Conservation (phyloP, 1,140 invertebrate genomes). For the Lepidurus arcticus region DNA sequence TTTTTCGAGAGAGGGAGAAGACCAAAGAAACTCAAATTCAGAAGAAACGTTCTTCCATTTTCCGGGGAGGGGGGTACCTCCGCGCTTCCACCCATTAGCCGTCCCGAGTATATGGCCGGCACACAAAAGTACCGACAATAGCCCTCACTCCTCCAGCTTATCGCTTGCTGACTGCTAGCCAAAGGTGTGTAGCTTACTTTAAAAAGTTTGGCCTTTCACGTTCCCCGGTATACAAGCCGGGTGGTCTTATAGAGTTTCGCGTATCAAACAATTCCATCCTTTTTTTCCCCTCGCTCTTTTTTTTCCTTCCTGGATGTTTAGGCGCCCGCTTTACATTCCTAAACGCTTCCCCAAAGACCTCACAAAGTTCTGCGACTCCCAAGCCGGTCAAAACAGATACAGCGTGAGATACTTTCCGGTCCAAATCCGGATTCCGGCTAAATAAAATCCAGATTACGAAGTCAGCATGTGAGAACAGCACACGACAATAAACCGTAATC, state of each 20-base stretch:
- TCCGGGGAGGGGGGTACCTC: neutral
- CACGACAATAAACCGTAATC: no score
- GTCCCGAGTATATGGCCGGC: neutral
- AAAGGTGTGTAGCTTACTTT: slow-evolving; percentile 13
- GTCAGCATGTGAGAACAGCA: no score
- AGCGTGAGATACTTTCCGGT: no score
- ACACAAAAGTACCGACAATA: slow-evolving; percentile 5
- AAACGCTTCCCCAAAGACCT: neutral
- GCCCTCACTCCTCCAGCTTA: neutral
- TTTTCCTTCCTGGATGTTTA: neutral
- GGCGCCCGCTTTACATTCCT: neutral
- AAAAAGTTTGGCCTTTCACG: neutral
- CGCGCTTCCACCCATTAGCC: neutral
- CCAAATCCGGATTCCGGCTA: no score
- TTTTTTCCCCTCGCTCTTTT: neutral
- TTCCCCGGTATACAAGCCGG: neutral
- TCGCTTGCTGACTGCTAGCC: neutral
- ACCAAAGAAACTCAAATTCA: neutral
- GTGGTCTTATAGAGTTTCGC: slow-evolving; percentile 14
- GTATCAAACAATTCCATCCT: neutral
- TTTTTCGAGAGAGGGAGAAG: neutral
- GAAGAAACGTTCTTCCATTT: slow-evolving; percentile 6
- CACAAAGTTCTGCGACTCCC: no score
- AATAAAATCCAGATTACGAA: no score
- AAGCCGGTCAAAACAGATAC: no score